Evolutionary conservation across 2,888 invertebrate genomes (phyloP).

Genomic region (Taphrorychus bicolor): DNA sequence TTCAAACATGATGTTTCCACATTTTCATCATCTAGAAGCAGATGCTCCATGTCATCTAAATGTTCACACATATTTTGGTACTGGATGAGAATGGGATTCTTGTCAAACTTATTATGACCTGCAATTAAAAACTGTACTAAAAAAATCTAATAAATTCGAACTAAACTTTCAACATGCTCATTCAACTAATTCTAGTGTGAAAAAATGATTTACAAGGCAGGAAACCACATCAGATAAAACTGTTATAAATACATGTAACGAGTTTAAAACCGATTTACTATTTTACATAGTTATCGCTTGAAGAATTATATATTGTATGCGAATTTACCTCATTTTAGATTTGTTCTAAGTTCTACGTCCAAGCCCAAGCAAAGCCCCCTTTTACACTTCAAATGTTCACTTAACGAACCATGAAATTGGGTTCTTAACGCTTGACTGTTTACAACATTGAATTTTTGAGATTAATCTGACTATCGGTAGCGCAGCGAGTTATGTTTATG

Average conservation of each 20-base stretch:
- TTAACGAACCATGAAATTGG: neutral
- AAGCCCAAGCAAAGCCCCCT: no score
- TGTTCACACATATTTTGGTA: conserved; percentile 10
- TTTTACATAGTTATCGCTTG: neutral
- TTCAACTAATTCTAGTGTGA: neutral
- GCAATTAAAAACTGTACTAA: neutral
- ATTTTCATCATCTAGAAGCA: conserved; percentile 57
- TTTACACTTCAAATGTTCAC: neutral
- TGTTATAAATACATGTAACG: neutral
- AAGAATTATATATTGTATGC: neutral
- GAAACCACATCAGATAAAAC: neutral
- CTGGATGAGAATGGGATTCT: no score
- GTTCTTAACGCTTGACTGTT: neutral
- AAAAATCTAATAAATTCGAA: neutral
- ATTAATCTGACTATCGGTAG: no score
- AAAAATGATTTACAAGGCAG: neutral
- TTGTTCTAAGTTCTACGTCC: neutral
- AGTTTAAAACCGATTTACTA: neutral
- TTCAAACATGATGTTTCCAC: conserved; percentile 41
- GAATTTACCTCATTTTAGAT: neutral
- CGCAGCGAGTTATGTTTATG: no score
- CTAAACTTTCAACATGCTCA: neutral
- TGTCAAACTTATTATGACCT: neutral
- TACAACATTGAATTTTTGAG: neutral
- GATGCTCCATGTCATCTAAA: conserved; percentile 50